phyloP scores from a whole-genome alignment of 2,113 vertebrate species.

The Mungos mungo region DNA sequence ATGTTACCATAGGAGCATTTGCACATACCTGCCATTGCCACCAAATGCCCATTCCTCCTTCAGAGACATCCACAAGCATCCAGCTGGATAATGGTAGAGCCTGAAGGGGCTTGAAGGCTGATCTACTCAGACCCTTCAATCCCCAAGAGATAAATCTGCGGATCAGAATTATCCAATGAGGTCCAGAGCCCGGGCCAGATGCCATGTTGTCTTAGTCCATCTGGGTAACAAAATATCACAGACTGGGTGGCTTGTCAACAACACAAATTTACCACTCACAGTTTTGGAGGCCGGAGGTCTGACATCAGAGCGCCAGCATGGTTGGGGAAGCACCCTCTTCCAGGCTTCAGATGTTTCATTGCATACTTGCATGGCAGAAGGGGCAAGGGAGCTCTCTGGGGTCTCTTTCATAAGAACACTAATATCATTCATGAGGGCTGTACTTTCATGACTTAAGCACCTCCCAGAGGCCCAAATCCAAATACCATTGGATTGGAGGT shows the following conservation, averaged over 20 bases:
- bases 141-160: background rate
- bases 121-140: background rate
- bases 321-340: background rate
- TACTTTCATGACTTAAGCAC: background rate
- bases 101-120: fast-evolving
- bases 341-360: background rate
- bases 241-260: background rate
- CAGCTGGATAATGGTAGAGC: background rate
- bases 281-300: background rate
- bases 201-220: background rate
- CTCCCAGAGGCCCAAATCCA: background rate
- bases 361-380: background rate
- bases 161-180: background rate
- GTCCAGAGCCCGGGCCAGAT: background rate
- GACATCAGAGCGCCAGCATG: background rate
- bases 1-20: background rate
- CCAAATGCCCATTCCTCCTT: background rate
- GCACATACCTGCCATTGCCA: background rate
- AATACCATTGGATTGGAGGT: background rate
- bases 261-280: background rate
- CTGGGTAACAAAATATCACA: background rate
- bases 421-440: too few relatives aligned
- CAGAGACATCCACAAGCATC: background rate
- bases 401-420: background rate
- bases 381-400: background rate